phyloP scores from a whole-genome alignment of 2,797 vertebrate genomes.

The Acrocephalus scirpaceus region DNA sequence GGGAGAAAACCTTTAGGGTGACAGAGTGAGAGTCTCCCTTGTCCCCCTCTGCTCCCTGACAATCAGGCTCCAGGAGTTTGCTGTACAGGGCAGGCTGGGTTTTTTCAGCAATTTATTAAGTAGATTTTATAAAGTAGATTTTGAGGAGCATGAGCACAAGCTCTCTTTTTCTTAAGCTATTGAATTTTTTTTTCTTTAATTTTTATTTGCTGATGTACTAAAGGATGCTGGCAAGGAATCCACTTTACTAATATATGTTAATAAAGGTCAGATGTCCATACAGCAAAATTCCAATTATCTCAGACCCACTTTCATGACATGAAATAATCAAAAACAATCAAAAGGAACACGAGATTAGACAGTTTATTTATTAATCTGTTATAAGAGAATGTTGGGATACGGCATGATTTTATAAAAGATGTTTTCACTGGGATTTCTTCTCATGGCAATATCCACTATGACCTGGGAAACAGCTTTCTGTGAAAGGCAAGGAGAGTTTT shows the following conservation, averaged over 20 bases:
- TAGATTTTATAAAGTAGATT: background rate
- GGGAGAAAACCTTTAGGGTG: background rate
- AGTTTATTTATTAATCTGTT: background rate
- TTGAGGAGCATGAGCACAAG: background rate
- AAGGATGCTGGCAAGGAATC: background rate
- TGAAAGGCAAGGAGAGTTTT: background rate
- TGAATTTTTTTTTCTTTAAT: background rate
- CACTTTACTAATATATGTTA: background rate
- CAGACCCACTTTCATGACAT: background rate
- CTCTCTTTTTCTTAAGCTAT: background rate
- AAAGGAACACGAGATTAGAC: background rate
- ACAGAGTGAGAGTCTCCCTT: background rate
- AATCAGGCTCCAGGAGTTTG: background rate
- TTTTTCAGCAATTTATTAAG: background rate
- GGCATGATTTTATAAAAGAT: background rate
- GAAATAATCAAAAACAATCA: background rate
- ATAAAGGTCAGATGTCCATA: background rate
- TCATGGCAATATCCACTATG: background rate
- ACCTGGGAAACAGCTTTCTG: background rate
- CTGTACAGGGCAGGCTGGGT: background rate
- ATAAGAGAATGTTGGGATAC: background rate
- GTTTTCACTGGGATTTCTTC: background rate
- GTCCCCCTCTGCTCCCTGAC: background rate
- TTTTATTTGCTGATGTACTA: background rate
- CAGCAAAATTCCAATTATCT: background rate